Evolutionary conservation across 2,888 invertebrate genomes (phyloP), one percentile per base, ranked within the genome.

Genomic region (Parascotia fuliginaria): DNA sequence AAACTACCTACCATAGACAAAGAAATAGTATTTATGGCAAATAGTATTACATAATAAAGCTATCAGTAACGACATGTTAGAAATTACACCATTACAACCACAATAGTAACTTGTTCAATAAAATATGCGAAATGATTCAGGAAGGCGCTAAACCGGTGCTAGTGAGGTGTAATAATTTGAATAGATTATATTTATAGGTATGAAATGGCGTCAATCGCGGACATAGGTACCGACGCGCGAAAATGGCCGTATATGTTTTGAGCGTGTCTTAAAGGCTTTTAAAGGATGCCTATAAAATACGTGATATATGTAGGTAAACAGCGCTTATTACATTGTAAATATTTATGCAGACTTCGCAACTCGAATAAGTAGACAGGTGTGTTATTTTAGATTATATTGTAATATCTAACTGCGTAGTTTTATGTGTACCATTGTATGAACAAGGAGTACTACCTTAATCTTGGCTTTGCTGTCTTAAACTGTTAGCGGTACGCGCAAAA

Each of bases 191-290:
- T 16, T 19, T 19, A 29, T 41, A 12, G 43, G 14, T 44, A 24
- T 54, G 68, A 66, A 40, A 66, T 66, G 66, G 66, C 69, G 36
- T 19, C 19, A 60, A 1, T 31, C 9, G 40, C 33, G 9, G 39
- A 36, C 37, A 48, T 48, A 51, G n/a, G n/a, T n/a, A n/a, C n/a
- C n/a, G n/a, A n/a, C 47, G 49, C 46, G 55, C 60, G 28, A 59
- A 60, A 53, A n/a, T n/a, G n/a, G n/a, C n/a, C n/a, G n/a, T n/a
- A n/a, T n/a, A n/a, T n/a, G n/a, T n/a, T n/a, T n/a, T n/a, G n/a
- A n/a, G n/a, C n/a, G n/a, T n/a, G n/a, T n/a, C n/a, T n/a, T n/a
- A n/a, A n/a, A n/a, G n/a, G n/a, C n/a, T n/a, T 34, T 14, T 22
- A 29, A 39, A 51, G 46, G 49, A 49, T 33, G 27, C 40, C 24